Evolutionary conservation across 2,797 vertebrate species (phyloP), one percentile per base, ranked within the genome.

Genomic region (Gymnoscopelus microlampas): DNA sequence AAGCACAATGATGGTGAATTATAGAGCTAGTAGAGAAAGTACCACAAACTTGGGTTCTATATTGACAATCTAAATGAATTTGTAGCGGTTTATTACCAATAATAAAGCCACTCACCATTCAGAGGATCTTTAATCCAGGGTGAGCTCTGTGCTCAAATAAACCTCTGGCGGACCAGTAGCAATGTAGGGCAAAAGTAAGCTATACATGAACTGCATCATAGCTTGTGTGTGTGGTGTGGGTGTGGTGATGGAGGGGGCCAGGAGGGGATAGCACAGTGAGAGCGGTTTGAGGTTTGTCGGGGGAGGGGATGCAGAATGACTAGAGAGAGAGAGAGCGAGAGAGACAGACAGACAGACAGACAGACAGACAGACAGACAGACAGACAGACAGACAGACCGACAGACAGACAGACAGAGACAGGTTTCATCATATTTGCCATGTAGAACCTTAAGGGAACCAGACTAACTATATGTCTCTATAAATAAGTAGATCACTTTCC

Each of bases 401-500:
- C 32, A 57, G 53, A 81, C 83, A 73, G 68, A 76, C 61, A 55
- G 54, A 56, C 29, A 67, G 55, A 24, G 65, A 67, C 24, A 50
- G 47, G 26, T 5, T 9, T 5, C 76, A 87, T 89, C 83, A 71
- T 79, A 71, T 79, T 85, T 76, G 88, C 83, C 81, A 69, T 61
- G 54, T 79, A 23, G 67, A 82, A 81, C 49, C 89, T 81, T 86
- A 66, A 35, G 89, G 88, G 89, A 87, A 63, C 23, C 78, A 87
- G 82, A 88, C 88, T 90, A 90, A 92, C 92, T 92, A 88, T 79
- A 73, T 19, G 62, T 19, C 35, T 68, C 88, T 89, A 92, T 86
- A 91, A 90, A 91, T 91, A 92, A 88, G 85, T 79, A 68, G 77
- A 87, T 86, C 66, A 84, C 78, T 90, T 91, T 90, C 83, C 89